phyloP scores from a whole-genome alignment of 2,797 vertebrate genomes.

The Fistularia commersonii region DNA sequence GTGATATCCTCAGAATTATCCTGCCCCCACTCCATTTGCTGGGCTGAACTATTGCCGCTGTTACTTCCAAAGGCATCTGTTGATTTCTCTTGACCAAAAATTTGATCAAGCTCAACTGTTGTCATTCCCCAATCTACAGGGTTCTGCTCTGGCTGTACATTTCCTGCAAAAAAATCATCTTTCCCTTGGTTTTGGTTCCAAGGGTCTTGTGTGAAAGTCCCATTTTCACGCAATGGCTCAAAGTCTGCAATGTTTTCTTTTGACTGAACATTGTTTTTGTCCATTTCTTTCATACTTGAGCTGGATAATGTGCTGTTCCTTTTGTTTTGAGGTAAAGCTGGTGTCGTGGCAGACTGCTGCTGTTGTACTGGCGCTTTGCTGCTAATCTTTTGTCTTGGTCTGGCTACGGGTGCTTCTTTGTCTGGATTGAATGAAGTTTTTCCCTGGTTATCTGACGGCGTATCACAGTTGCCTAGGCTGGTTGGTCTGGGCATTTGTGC shows the following conservation, averaged over 20 bases:
- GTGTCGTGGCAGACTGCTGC: slow-evolving; percentile 24
- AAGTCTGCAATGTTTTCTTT: slow-evolving; percentile 27
- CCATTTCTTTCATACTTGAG: slow-evolving; percentile 10
- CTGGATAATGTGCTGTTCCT: slow-evolving; percentile 2
- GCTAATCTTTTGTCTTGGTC: slow-evolving; percentile 64
- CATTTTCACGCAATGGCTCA: slow-evolving; percentile 58
- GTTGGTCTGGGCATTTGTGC: slow-evolving; percentile 31
- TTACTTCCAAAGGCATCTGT: slow-evolving; percentile 39
- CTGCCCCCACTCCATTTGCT: slow-evolving; percentile 10
- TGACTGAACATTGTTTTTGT: slow-evolving; percentile 11
- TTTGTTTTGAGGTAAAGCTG: slow-evolving; percentile 6
- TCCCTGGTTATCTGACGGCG: slow-evolving; percentile 19
- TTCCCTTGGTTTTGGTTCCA: slow-evolving; percentile 38
- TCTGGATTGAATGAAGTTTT: slow-evolving; percentile 2
- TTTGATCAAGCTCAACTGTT: slow-evolving; percentile 45
- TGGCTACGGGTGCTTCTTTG: slow-evolving; percentile 58
- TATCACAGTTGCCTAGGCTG: slow-evolving; percentile 21
- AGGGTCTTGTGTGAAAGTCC: slow-evolving; percentile 48
- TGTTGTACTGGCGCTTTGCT: slow-evolving; percentile 33
- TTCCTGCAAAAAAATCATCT: slow-evolving; percentile 35
- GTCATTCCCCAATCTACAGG: slow-evolving; percentile 39
- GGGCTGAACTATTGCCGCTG: slow-evolving; percentile 17
- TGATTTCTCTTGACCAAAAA: slow-evolving; percentile 44
- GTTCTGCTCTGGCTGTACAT: slow-evolving; percentile 25
- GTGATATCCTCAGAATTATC: slow-evolving; percentile 17